Evolutionary conservation across 2,888 invertebrate genomes (phyloP).

Genomic region (Leptinotarsa juncta): DNA sequence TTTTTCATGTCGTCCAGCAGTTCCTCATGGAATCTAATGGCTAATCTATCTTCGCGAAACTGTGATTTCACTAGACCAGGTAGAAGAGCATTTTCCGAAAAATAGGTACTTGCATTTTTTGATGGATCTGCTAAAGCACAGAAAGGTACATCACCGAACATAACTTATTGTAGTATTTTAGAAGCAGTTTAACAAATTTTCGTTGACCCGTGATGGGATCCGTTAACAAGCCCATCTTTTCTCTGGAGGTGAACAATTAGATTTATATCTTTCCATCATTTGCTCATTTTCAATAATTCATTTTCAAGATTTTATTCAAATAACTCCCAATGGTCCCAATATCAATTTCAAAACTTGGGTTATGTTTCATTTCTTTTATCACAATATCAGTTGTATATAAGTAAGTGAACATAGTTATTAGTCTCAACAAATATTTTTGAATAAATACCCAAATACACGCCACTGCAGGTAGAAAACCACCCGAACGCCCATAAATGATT

Average conservation of each 20-base stretch:
- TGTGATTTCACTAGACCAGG: conserved; percentile 90
- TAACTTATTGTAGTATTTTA: conserved; percentile 72
- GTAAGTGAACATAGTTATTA: no score
- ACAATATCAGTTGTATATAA: no score
- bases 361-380: neutral
- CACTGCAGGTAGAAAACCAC: no score
- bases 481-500: no score
- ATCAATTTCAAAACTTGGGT: neutral
- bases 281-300: neutral
- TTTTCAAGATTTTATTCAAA: neutral
- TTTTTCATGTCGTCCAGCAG: conserved; percentile 76
- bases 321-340: neutral
- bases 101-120: conserved; percentile 90
- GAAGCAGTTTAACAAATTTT: conserved; percentile 76
- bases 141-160: conserved; percentile 76
- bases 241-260: conserved; percentile 6
- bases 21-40: conserved; percentile 73
- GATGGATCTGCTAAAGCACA: conserved; percentile 80
- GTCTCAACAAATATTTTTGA: no score
- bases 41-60: conserved; percentile 78
- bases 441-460: no score
- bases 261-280: neutral
- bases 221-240: conserved; percentile 86
- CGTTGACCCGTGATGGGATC: conserved; percentile 86
- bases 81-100: conserved; percentile 95